A percentile compares a stretch with the other conserved stretches of the same genome.
Evolutionary conservation across 2,797 vertebrate genomes (phyloP).

Genomic region (Glyptemys insculpta): DNA sequence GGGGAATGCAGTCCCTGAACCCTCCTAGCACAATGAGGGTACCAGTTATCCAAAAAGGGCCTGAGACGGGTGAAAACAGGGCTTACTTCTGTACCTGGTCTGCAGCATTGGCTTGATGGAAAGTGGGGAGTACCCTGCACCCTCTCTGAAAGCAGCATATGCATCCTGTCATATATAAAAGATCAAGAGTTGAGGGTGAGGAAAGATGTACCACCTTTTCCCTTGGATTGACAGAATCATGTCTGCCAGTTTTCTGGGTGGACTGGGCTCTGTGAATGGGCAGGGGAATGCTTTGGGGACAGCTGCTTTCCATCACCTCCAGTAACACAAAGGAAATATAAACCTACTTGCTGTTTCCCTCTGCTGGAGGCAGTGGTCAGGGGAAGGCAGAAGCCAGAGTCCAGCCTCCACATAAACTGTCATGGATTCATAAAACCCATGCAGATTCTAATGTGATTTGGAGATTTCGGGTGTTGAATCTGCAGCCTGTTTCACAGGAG

Average conservation of each 20-base stretch:
- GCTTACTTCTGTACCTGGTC: background rate
- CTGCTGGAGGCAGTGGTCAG: background rate
- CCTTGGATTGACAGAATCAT: background rate
- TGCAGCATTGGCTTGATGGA: background rate
- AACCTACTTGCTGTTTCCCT: background rate
- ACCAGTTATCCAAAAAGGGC: background rate
- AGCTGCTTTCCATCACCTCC: background rate
- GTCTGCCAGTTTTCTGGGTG: background rate
- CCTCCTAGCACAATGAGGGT: background rate
- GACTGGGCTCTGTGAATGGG: background rate
- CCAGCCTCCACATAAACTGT: background rate
- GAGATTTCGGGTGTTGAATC: background rate
- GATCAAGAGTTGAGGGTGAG: background rate
- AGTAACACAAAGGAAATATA: background rate
- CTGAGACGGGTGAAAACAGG: too few species aligned
- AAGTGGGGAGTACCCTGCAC: background rate
- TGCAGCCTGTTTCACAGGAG: background rate
- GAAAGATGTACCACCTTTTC: background rate
- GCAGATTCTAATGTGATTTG: background rate
- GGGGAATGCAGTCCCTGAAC: background rate
- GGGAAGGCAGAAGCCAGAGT: background rate
- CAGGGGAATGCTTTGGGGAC: background rate
- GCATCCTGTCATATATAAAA: background rate
- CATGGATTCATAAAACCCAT: background rate
- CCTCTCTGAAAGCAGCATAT: background rate